A percentile compares a stretch with the other conserved stretches of the same genome.
These are phyloP conservation scores for Ameiurus melas DNA, from an alignment of 2,113 vertebrate species.

Conservation along the genomic window DNA sequence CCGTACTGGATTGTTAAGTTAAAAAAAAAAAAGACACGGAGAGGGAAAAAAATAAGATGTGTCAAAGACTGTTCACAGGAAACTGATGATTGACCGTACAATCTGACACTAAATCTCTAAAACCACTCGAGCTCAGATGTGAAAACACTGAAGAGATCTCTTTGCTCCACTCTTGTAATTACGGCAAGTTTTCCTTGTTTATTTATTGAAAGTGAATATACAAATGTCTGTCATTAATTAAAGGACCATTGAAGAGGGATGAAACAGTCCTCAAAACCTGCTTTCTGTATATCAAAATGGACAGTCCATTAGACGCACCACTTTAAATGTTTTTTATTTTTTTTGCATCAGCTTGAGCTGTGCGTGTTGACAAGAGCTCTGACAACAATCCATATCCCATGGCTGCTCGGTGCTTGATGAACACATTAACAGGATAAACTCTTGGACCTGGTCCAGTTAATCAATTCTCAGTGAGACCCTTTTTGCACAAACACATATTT, in stretches of 20 bases:
- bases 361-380: conserved; percentile 26
- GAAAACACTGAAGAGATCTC: conserved; percentile 4
- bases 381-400: conserved; percentile 25
- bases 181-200: conserved; percentile 35
- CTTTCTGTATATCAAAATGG: conserved; percentile 39
- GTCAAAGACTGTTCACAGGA: conserved; percentile 28
- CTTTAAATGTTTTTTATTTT: conserved; percentile 25
- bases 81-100: conserved; percentile 25
- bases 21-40: neutral
- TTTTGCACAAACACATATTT: conserved; percentile 56
- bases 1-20: neutral
- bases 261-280: conserved; percentile 37
- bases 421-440: conserved; percentile 60
- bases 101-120: conserved; percentile 32
- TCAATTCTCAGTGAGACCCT: conserved; percentile 56
- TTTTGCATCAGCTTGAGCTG: conserved; percentile 23
- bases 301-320: conserved; percentile 45
- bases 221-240: conserved; percentile 44
- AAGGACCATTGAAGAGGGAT: conserved; percentile 40
- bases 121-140: conserved; percentile 23
- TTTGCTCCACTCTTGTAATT: neutral
- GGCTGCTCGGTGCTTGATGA: conserved; percentile 56
- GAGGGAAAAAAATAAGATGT: neutral
- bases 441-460: conserved; percentile 67
- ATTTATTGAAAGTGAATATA: conserved; percentile 43